phyloP scores from a whole-genome alignment of 1,140 invertebrate genomes.

The Procambarus clarkii region DNA sequence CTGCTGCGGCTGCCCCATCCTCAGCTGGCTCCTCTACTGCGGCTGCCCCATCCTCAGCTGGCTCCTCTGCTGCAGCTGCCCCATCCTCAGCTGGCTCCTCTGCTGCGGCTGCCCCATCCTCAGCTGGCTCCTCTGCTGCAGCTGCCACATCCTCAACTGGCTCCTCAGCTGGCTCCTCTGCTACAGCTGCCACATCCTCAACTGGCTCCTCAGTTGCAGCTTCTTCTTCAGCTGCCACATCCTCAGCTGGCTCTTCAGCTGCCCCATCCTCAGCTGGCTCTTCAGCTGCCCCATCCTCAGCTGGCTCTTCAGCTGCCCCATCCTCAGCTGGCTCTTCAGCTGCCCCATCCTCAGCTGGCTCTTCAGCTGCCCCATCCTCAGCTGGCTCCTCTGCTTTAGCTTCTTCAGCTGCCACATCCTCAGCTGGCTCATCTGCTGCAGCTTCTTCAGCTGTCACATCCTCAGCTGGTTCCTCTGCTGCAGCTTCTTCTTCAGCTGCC shows the following conservation, averaged over 20 bases:
- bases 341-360: not conserved
- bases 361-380: no score
- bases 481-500: not conserved
- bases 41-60: slow-evolving; percentile 4
- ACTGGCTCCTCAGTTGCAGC: not conserved
- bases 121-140: slow-evolving; percentile 10
- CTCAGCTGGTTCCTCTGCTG: not conserved
- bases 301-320: not conserved
- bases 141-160: slow-evolving; percentile 16
- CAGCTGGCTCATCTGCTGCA: no score
- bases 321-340: slow-evolving; percentile 8
- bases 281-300: slow-evolving; percentile 3
- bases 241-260: not conserved
- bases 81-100: not conserved
- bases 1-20: not conserved
- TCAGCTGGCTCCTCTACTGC: not conserved
- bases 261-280: not conserved
- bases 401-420: no score
- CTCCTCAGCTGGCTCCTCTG: not conserved
- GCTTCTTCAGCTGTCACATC: not conserved
- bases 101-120: not conserved
- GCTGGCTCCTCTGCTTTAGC: no score
- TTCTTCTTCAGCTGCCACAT: no score
- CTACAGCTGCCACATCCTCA: slow-evolving; percentile 16
- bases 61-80: not conserved